Base-by-base conservation (phyloP, 2,113 vertebrate genomes). In the Leucosticte australis region DNA sequence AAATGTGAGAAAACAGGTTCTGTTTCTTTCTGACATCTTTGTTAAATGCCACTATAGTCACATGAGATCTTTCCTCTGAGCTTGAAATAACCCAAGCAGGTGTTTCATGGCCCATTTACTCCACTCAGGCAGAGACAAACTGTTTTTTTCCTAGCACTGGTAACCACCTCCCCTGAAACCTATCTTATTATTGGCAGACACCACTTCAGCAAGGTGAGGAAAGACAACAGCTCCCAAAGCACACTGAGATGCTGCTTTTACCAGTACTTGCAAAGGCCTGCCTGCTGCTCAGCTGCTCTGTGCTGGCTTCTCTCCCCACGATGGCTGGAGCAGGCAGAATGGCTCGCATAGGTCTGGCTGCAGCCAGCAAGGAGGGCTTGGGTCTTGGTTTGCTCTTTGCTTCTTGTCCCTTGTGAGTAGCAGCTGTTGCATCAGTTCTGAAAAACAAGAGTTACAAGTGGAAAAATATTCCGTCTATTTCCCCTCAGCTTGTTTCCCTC, bases 291-390 rank as follows among this genome's bases (percentile, higher is more conserved):
- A 87, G 80, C 56, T 97, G 92, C 71, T 98, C 98, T 2, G n/a
- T 6, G 70, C 69, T 89, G 85, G 62, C 70, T 63, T 97, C 97
- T 94, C 98, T 95, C 96, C 98, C 98, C 96, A 98, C 88, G 3
- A 86, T 97, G 53, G 94, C 95, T 55, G 98, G 98, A 5, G 99
- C 99, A 5, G 99, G 99, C 17, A 99, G 98, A 74, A 99, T 99
- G 31, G 99, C 98, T 97, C 99, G 97, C 94, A 99, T 98, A 15
- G 99, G 98, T 94, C 98, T 98, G 92, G 98, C 99, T 81, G 98
- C 98, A 92, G 97, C 97, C 70, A 96, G 63, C 56, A 97, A 95
- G 9, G 94, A 97, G 73, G 97, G 97, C 79, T 97, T 98, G 46
- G 97, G 96, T 94, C 98, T 97, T 47, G 96, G 88, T 95, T 96